These are phyloP conservation scores for Rhinichthys osculus DNA, from an alignment of 2,797 vertebrate genomes.

Conservation along the genomic window DNA sequence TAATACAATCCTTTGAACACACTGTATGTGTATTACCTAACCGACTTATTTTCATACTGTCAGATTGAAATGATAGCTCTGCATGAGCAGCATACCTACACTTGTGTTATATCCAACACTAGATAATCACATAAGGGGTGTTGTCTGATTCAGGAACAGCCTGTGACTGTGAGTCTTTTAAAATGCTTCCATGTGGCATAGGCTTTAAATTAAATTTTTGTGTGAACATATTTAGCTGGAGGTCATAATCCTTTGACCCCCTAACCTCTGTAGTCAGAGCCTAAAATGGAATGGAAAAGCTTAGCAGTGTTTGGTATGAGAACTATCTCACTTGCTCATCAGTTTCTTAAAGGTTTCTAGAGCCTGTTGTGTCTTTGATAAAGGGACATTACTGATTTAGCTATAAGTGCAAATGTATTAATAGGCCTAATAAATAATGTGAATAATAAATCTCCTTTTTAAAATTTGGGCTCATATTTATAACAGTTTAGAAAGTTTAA, in stretches of 20 bases:
- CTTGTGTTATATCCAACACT: not conserved
- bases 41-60: not conserved
- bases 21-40: not conserved
- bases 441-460: not conserved
- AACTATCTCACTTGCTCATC: constrained; percentile 3
- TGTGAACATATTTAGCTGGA: not conserved
- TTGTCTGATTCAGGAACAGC: not conserved
- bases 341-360: not conserved
- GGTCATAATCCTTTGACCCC: constrained; percentile 7
- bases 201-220: too few relatives aligned
- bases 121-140: not conserved
- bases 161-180: not conserved
- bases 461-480: not conserved
- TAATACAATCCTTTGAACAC: not conserved
- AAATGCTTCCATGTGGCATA: not conserved
- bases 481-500: not conserved
- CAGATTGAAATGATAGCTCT: not conserved
- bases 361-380: not conserved
- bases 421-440: not conserved
- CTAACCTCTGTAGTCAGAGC: constrained; percentile 3
- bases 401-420: not conserved
- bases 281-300: constrained; percentile 31
- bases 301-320: constrained; percentile 17
- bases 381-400: not conserved
- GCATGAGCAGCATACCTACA: too few relatives aligned